Evolutionary conservation across 1,140 invertebrate species (phyloP), one percentile per base, ranked within the genome.

Genomic region (Halesus radiatus): DNA sequence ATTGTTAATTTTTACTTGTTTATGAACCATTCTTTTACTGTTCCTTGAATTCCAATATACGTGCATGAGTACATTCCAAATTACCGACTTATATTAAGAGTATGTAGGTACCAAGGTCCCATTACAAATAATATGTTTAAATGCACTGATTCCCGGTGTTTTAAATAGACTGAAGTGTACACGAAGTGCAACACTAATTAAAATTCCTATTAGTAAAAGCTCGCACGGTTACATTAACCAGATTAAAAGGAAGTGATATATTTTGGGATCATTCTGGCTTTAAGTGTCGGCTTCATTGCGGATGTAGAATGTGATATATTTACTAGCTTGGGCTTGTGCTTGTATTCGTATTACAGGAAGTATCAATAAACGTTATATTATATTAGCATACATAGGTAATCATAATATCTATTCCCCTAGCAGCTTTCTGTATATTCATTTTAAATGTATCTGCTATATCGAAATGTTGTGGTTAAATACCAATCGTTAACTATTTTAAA

Each of bases 161-260:
- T 45, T 70, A 70, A 70, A 70, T 70, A 70, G 66, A 70, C 66
- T 18, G 29, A 20, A 52, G 66, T 5, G 52, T 29, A 56, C 70
- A 56, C n/a, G 70, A 54, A 74, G 70, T 54, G 22, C 29, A 23
- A 10, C 22, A 37, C 70, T 74, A 74, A 74, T 74, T 74, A 74
- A 52, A 53, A 74, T 74, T 74, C 70, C 52, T 54, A 7, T 56
- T 26, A n/a, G 70, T 56, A 54, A 20, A 56, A 74, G 70, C 50
- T 20, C 66, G 5, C 50, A 23, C 50, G 13, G 32, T 22, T 22
- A 74, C 70, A 74, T 74, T 74, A 74, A 56, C 18, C 70, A 74
- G 70, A 74, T 74, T 70, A 45, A 20, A 66, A 66, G 22, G 62
- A 72, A 50, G 68, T 50, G n/a, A 10, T 22, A 23, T 72, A 72